Evolutionary conservation across 1,140 invertebrate genomes (phyloP).

Genomic region (Trachelipus rathkii): DNA sequence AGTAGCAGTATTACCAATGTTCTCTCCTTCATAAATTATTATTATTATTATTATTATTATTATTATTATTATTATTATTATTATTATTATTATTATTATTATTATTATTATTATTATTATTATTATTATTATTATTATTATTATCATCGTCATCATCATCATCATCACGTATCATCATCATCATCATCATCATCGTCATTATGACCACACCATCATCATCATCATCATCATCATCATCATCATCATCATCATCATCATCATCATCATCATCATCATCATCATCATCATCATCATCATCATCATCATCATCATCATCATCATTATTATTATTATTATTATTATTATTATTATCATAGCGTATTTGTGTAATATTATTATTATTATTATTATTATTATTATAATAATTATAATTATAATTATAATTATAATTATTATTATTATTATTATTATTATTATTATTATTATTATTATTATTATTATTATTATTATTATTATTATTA

Average conservation of each 20-base stretch:
- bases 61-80: constrained; percentile 6
- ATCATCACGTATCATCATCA: too few relatives aligned
- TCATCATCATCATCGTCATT: too few relatives aligned
- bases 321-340: background rate
- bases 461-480: too few relatives aligned
- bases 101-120: background rate
- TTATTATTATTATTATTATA: too few relatives aligned
- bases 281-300: background rate
- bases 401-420: too few relatives aligned
- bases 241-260: background rate
- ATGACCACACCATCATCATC: too few relatives aligned
- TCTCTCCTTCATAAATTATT: too few relatives aligned
- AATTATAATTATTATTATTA: too few relatives aligned
- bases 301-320: background rate
- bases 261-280: background rate
- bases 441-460: too few relatives aligned
- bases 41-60: constrained; percentile 12
- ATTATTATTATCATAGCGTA: background rate
- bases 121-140: background rate
- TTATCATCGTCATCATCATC: background rate
- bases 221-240: background rate
- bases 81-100: constrained; percentile 11
- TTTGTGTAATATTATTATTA: too few relatives aligned
- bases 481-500: too few relatives aligned
- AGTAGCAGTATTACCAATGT: too few relatives aligned